phyloP scores from a whole-genome alignment of 2,113 vertebrate genomes.

The Halcyon senegalensis region DNA sequence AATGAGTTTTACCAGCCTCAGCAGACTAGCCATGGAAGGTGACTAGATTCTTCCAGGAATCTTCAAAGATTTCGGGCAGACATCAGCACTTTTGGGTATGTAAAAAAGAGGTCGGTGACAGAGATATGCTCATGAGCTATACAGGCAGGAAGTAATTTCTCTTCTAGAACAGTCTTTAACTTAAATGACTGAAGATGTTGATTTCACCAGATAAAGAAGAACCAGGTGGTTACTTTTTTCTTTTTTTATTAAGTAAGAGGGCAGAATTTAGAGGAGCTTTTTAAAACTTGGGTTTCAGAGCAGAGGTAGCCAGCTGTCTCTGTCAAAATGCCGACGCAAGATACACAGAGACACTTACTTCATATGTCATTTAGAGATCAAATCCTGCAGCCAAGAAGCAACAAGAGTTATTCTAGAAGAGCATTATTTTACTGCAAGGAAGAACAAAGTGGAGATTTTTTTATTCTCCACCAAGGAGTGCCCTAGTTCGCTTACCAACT shows the following conservation, averaged over 20 bases:
- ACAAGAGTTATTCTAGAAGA: not conserved
- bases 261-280: not conserved
- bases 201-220: not conserved
- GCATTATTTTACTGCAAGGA: not conserved
- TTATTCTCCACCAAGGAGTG: not conserved
- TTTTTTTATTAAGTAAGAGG: not conserved
- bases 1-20: not conserved
- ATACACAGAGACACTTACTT: not conserved
- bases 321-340: not conserved
- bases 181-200: not conserved
- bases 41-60: not conserved
- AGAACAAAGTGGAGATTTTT: not conserved
- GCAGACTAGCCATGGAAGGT: not conserved
- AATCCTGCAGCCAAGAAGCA: not conserved
- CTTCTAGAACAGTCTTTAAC: not conserved
- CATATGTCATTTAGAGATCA: not conserved
- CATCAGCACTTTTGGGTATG: not conserved
- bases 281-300: not conserved
- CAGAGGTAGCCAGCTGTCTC: not conserved
- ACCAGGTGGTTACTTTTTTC: not conserved
- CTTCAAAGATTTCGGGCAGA: conserved; percentile 4
- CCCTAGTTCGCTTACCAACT: not conserved
- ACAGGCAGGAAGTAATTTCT: not conserved
- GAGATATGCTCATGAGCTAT: not conserved
- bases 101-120: not conserved